Evolutionary conservation across 1,140 invertebrate genomes (phyloP).

Genomic region (Phocides pigmalion): DNA sequence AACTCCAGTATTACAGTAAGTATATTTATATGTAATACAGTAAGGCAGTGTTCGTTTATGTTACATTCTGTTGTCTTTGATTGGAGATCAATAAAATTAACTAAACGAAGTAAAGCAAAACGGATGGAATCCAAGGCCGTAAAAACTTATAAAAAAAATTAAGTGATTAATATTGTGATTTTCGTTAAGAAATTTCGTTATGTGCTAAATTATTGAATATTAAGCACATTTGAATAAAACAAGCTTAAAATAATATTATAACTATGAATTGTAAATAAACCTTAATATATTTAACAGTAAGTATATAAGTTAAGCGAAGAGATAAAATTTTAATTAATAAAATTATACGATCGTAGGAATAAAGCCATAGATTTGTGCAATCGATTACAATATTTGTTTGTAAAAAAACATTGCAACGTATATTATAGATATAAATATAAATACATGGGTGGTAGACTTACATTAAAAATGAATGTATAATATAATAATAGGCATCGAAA

Average conservation of each 20-base stretch:
- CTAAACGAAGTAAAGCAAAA: too few relatives aligned
- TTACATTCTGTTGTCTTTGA: conserved; percentile 6
- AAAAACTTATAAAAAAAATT: too few relatives aligned
- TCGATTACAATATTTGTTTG: neutral
- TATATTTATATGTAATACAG: conserved; percentile 27
- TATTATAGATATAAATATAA: too few relatives aligned
- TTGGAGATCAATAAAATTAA: conserved; percentile 18
- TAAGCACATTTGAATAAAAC: conserved; percentile 8
- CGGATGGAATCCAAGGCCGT: too few relatives aligned
- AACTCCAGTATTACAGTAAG: too few relatives aligned
- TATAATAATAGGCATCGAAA: neutral
- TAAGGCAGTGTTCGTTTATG: conserved; percentile 35
- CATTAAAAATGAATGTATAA: neutral
- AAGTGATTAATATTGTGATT: conserved; percentile 14
- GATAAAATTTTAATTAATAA: too few relatives aligned
- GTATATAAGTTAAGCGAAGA: too few relatives aligned
- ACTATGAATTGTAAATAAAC: neutral
- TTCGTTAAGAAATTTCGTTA: neutral
- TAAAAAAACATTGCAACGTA: conserved; percentile 4
- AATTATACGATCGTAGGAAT: neutral
- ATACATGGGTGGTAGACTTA: neutral
- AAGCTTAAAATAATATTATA: conserved; percentile 5
- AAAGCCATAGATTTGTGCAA: conserved; percentile 12
- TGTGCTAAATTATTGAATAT: neutral
- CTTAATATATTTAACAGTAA: neutral